Percentiles rank a stretch among this genome's conserved stretches.
Evolutionary conservation across 2,797 vertebrate species (phyloP).

Genomic region (Lagorchestes hirsutus): DNA sequence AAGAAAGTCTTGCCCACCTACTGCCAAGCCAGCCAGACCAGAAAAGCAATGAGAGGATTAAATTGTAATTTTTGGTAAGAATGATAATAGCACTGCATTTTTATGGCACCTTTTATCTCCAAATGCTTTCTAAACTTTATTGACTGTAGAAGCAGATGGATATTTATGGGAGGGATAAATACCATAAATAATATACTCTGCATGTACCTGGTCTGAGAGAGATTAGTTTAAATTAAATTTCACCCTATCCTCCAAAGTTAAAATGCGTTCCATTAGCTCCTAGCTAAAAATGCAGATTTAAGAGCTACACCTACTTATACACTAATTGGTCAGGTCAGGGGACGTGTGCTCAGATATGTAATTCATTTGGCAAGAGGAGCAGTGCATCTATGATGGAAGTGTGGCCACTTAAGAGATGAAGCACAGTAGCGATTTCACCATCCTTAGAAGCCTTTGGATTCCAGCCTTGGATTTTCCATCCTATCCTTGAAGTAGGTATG

Average conservation of each 20-base stretch:
- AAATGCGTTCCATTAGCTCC: background rate
- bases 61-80: conserved; percentile 9
- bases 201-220: conserved; percentile 14
- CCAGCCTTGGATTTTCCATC: conserved; percentile 23
- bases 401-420: conserved; percentile 28
- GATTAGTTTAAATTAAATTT: conserved; percentile 39
- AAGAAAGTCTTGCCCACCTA: background rate
- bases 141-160: conserved; percentile 29
- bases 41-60: conserved; percentile 6
- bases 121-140: conserved; percentile 24
- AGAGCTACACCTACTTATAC: conserved; percentile 11
- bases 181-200: conserved; percentile 29
- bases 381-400: background rate
- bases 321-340: conserved; percentile 37
- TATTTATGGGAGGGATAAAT: background rate
- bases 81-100: background rate
- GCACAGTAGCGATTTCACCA: conserved; percentile 17
- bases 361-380: conserved; percentile 37
- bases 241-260: conserved; percentile 16
- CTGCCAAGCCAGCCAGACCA: background rate
- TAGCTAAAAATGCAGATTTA: conserved; percentile 41
- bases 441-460: conserved; percentile 21
- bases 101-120: background rate
- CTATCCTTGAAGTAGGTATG: conserved; percentile 42
- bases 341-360: conserved; percentile 21